Conservation (phyloP, 2,888 invertebrate genomes). For the Caenorhabditis zanzibari region DNA sequence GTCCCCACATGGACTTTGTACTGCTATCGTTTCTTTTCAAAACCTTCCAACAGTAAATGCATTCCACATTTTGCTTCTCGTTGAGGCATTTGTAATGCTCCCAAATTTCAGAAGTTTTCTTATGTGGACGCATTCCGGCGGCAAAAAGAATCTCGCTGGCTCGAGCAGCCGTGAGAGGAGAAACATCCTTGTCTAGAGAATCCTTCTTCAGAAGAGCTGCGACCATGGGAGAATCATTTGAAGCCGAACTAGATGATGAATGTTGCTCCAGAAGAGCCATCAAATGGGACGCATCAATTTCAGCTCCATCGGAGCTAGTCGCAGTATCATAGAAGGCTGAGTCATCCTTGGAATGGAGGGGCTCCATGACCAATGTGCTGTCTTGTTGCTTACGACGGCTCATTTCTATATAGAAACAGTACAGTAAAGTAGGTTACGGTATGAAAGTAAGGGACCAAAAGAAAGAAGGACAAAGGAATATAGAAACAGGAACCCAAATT, state of each 20-base stretch:
- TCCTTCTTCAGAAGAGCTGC: constrained; percentile 14
- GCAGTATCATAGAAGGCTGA: constrained; percentile 36
- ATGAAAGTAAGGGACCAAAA: neutral
- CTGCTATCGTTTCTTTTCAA: constrained; percentile 76
- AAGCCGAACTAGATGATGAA: neutral
- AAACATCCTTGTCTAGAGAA: constrained; percentile 8
- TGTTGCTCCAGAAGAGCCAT: constrained; percentile 61
- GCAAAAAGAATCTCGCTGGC: constrained; percentile 59
- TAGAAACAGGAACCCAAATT: constrained; percentile 24
- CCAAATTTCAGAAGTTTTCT: constrained; percentile 78
- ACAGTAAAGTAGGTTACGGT: neutral
- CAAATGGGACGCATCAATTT: constrained; percentile 51
- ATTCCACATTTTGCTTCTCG: constrained; percentile 76
- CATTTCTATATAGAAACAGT: constrained; percentile 21
- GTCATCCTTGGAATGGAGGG: constrained; percentile 28
- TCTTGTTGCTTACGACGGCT: constrained; percentile 55
- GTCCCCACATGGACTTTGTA: constrained; percentile 80
- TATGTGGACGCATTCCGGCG: constrained; percentile 63
- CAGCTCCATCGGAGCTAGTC: neutral
- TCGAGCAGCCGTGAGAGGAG: constrained; percentile 38
- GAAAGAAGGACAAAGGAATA: constrained; percentile 1
- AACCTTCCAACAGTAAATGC: constrained; percentile 77
- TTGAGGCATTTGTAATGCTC: constrained; percentile 74
- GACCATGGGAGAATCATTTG: neutral
- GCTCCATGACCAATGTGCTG: constrained; percentile 43